Evolutionary conservation across 2,113 vertebrate species (phyloP).

Genomic region (Suricata suricatta): DNA sequence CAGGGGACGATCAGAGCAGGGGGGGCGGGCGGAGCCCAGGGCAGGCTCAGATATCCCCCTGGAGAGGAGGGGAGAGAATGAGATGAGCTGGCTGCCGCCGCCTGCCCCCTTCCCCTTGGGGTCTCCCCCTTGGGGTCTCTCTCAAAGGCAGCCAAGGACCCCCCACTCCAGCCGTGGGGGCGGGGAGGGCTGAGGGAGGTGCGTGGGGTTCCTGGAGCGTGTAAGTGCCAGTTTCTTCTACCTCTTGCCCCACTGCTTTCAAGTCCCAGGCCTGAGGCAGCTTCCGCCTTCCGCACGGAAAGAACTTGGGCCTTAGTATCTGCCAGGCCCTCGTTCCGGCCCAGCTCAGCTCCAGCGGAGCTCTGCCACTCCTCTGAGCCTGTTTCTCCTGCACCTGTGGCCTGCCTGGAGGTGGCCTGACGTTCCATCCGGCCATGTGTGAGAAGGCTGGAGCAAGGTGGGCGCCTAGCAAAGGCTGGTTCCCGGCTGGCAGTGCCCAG

Average conservation of each 20-base stretch:
- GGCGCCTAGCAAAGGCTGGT: neutral
- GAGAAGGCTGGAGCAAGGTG: neutral
- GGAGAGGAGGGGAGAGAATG: neutral
- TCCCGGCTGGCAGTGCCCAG: neutral
- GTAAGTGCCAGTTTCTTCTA: neutral
- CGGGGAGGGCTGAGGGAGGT: neutral
- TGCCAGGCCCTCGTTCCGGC: neutral
- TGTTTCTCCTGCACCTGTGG: neutral
- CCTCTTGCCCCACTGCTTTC: neutral
- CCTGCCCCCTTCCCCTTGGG: neutral
- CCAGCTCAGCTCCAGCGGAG: neutral
- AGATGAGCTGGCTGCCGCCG: neutral
- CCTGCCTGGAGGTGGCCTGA: neutral
- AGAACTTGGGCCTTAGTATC: neutral
- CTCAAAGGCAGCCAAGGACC: neutral
- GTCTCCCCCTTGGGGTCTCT: neutral
- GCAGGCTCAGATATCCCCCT: constrained; percentile 52
- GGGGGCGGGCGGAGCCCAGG: neutral
- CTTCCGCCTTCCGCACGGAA: neutral
- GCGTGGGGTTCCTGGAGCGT: fast-evolving
- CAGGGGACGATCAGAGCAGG: constrained; percentile 79
- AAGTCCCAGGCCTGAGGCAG: neutral
- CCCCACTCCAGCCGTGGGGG: neutral
- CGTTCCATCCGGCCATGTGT: neutral
- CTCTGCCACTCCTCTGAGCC: fast-evolving